phyloP scores from a whole-genome alignment of 2,888 invertebrate species.

The Caenorhabditis sp. region DNA sequence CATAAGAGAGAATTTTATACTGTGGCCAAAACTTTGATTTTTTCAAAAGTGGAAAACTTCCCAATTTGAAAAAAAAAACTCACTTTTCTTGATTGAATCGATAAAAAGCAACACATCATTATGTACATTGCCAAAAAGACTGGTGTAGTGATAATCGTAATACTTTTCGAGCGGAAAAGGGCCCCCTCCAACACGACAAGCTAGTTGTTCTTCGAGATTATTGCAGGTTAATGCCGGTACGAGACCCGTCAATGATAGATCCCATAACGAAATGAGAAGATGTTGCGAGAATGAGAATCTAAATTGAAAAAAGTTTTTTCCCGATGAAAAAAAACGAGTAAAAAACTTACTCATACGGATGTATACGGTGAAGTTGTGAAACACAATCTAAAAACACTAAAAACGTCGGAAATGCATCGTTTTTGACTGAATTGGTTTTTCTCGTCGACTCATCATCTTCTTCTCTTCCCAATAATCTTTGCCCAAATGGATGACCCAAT shows the following conservation, averaged over 20 bases:
- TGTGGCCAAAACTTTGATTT: no score
- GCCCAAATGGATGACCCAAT: slow-evolving; percentile 57
- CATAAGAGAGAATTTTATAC: no score
- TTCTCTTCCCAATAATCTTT: slow-evolving; percentile 39
- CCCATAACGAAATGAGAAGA: slow-evolving; percentile 90
- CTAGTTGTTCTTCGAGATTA: slow-evolving; percentile 37
- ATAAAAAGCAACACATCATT: slow-evolving; percentile 38
- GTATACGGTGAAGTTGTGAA: slow-evolving; percentile 89
- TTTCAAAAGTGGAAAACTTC: background rate
- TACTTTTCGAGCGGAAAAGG: slow-evolving; percentile 44
- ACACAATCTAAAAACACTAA: slow-evolving; percentile 90
- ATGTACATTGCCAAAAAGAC: slow-evolving; percentile 42
- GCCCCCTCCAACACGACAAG: slow-evolving; percentile 26
- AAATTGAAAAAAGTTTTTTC: slow-evolving; percentile 2
- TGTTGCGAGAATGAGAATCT: slow-evolving; percentile 89
- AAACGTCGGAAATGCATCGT: slow-evolving; percentile 78
- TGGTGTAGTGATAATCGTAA: slow-evolving; percentile 33
- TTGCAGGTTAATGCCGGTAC: slow-evolving; percentile 82
- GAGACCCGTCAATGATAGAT: slow-evolving; percentile 84
- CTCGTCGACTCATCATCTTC: slow-evolving; percentile 6
- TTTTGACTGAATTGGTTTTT: slow-evolving; percentile 9
- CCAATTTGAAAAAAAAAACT: background rate
- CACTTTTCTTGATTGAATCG: slow-evolving; percentile 28
- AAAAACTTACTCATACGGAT: slow-evolving; percentile 77
- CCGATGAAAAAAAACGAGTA: background rate